Evolutionary conservation across 2,888 invertebrate genomes (phyloP), one percentile per base, ranked within the genome.

Genomic region (Opisthograptis luteolata): DNA sequence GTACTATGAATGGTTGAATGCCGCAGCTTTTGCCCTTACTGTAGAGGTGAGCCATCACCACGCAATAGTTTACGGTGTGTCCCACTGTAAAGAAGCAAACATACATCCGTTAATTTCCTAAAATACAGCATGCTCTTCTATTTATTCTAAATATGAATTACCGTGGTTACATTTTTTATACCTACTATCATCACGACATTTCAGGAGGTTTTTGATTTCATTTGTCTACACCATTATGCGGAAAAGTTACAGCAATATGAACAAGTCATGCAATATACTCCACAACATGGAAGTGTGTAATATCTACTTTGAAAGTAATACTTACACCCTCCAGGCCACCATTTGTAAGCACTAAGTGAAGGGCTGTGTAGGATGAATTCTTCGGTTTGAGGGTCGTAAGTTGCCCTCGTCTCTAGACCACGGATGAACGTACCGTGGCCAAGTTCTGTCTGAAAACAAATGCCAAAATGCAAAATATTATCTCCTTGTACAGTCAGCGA

Each of bases 311-410:
- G n/a, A n/a, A n/a, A n/a, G n/a, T n/a, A 3, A 4, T 55, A 93
- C 96, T 93, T 88, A 97, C 97, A 92, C 67, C 95, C 95, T 19
- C 98, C 98, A 9, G 98, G 98, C 98, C 98, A 98, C 98, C 98
- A 98, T 87, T 99, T 99, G 74, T 96, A 96, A 0, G 98, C 93
- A 0, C 96, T 96, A 3, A 97, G 80, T 0, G 95, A 95, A 0
- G 98, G 98, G 48, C 96, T 95, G 73, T 98, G 93, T 7, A 99
- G 78, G 12, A 98, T 82, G 79, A 99, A 99, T 79, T 98, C 96
- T 81, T 97, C 93, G 0, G 94, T 95, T 8, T 85, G 79, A 0
- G 93, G 92, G 79, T 98, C 98, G 73, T 97, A 99, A 0, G 95
- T 96, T 1, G 98, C 97, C 0, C 95, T 96, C 0, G 98, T 99